A percentile compares a stretch with the other conserved stretches of the same genome.
Evolutionary conservation across 2,113 vertebrate genomes (phyloP).

Genomic region (Entomyzon cyanotis): DNA sequence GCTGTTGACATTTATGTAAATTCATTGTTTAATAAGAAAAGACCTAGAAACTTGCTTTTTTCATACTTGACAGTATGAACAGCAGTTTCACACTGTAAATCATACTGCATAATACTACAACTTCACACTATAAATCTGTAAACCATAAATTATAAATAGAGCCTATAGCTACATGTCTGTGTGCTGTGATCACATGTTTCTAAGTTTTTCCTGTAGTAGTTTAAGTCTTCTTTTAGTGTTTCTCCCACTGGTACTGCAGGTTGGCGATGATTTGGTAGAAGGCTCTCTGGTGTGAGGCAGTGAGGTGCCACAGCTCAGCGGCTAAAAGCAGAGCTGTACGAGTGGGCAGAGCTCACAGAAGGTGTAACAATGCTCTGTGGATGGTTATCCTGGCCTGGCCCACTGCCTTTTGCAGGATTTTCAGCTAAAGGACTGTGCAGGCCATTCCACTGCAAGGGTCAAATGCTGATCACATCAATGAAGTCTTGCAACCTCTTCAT

Average conservation of each 20-base stretch:
- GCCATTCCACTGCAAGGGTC: accelerated
- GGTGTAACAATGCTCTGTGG: background rate
- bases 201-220: background rate
- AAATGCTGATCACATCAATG: background rate
- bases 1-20: background rate
- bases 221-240: background rate
- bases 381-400: background rate
- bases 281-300: background rate
- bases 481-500: background rate
- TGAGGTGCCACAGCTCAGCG: background rate
- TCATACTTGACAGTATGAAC: background rate
- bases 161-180: background rate
- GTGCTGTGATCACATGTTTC: background rate
- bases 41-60: background rate
- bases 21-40: background rate
- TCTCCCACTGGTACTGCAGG: background rate
- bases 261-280: background rate
- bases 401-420: background rate
- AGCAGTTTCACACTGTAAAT: background rate
- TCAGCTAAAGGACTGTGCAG: background rate
- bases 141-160: background rate
- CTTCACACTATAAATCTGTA: background rate
- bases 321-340: background rate
- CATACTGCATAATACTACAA: background rate
- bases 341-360: background rate